A percentile compares a stretch with the other conserved stretches of the same genome.
These are phyloP conservation scores for Trematocara marginatum DNA, from an alignment of 2,113 vertebrate species.

Conservation along the genomic window DNA sequence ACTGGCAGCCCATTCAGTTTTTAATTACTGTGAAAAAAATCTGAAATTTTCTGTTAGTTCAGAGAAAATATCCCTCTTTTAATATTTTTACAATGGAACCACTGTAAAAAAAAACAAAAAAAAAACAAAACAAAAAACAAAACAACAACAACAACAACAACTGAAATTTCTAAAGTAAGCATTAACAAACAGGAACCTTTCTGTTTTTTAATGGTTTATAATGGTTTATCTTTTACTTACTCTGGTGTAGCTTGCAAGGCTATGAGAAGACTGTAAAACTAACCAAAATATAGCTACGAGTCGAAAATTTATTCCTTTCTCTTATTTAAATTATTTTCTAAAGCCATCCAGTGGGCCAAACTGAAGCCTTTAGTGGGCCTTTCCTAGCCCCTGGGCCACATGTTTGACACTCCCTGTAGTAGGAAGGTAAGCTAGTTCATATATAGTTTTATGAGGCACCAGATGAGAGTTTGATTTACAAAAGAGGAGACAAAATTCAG, in stretches of 20 bases:
- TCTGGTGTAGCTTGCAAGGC: neutral
- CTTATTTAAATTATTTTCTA: neutral
- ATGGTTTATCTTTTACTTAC: neutral
- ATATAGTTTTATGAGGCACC: neutral
- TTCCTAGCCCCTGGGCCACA: neutral
- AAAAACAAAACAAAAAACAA: neutral
- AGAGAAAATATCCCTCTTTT: neutral
- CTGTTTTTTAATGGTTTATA: neutral
- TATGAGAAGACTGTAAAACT: neutral
- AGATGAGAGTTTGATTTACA: neutral
- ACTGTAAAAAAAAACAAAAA: neutral
- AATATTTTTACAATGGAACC: neutral
- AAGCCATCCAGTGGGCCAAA: neutral
- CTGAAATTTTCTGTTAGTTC: neutral
- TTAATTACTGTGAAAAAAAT: neutral
- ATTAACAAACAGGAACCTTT: neutral
- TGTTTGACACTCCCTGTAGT: neutral
- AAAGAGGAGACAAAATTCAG: neutral
- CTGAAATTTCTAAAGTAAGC: neutral
- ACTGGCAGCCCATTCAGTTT: neutral
- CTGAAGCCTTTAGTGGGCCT: neutral
- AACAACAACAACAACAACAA: neutral
- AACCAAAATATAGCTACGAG: neutral
- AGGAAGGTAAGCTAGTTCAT: neutral
- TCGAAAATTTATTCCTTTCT: neutral